Evolutionary conservation across 2,797 vertebrate species (phyloP).

Genomic region (Aeoliscus strigatus): DNA sequence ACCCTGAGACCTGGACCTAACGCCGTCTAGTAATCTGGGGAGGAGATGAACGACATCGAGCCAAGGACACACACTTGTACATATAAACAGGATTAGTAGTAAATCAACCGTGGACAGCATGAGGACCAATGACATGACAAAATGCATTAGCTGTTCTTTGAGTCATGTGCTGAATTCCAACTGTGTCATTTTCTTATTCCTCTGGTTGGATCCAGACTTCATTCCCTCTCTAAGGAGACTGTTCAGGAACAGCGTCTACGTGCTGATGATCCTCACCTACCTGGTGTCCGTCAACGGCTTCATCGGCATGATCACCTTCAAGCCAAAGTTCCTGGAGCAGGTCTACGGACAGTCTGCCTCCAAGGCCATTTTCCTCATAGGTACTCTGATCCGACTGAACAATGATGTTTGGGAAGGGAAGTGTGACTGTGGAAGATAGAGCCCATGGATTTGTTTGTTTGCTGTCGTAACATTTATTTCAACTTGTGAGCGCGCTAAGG

Average conservation of each 20-base stretch:
- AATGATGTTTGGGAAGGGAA: slow-evolving; percentile 66
- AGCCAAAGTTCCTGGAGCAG: slow-evolving; percentile 93
- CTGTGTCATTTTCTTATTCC: too few species aligned
- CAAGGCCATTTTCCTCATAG: slow-evolving; percentile 85
- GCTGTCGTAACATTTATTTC: too few species aligned
- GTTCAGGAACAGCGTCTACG: slow-evolving; percentile 82
- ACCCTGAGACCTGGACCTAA: slow-evolving; percentile 8
- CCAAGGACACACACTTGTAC: too few species aligned
- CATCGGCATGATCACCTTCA: slow-evolving; percentile 95
- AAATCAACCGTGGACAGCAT: too few species aligned
- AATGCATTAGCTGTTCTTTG: too few species aligned
- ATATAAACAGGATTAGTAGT: too few species aligned
- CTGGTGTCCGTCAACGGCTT: slow-evolving; percentile 85
- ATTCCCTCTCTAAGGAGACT: slow-evolving; percentile 84
- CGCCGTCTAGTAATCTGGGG: too few species aligned
- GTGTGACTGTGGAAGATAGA: slow-evolving; percentile 53
- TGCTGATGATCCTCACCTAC: slow-evolving; percentile 79
- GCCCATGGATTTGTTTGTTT: too few species aligned
- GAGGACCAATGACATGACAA: too few species aligned
- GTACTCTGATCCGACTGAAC: slow-evolving; percentile 62
- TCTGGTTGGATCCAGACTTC: slow-evolving; percentile 76
- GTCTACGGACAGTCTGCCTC: slow-evolving; percentile 86
- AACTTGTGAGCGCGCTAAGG: too few species aligned
- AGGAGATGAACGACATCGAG: slow-evolving; percentile 29
- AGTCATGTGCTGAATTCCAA: too few species aligned